Percentiles rank a stretch among this genome's conserved stretches.
phyloP scores from a whole-genome alignment of 53 echinoderm and acorn worm genomes.

The Paracentrotus lividus region DNA sequence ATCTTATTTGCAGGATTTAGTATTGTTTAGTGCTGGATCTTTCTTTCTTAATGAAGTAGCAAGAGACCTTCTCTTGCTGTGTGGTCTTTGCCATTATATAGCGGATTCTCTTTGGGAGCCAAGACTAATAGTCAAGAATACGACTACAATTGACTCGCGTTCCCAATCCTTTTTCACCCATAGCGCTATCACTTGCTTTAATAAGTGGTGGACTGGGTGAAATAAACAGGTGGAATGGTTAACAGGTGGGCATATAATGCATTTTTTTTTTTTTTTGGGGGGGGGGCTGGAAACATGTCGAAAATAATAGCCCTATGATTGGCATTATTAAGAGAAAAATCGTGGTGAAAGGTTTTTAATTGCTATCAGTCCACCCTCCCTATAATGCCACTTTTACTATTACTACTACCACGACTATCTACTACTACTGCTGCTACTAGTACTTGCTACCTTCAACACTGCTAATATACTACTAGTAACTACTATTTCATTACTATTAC shows the following conservation, averaged over 20 bases:
- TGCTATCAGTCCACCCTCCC: too few relatives aligned
- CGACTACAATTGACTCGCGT: background rate
- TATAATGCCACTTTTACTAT: too few relatives aligned
- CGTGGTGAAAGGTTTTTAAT: too few relatives aligned
- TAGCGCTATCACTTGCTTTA: background rate
- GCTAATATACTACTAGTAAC: too few relatives aligned
- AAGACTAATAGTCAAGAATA: background rate
- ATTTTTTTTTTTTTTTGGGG: background rate
- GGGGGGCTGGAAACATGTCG: background rate
- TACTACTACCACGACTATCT: too few relatives aligned
- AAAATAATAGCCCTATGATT: too few relatives aligned
- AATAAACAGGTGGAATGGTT: background rate
- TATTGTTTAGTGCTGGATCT: background rate
- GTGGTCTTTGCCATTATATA: slow-evolving; percentile 4
- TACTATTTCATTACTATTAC: too few relatives aligned
- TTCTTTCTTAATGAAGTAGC: background rate
- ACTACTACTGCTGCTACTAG: too few relatives aligned
- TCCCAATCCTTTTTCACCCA: background rate
- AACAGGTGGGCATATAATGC: background rate
- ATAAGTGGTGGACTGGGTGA: background rate
- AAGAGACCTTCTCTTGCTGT: background rate
- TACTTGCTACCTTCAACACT: too few relatives aligned
- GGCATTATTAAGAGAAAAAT: too few relatives aligned
- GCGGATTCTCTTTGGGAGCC: background rate
- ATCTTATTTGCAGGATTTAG: background rate